phyloP scores from a whole-genome alignment of 2,797 vertebrate genomes.

The Epinephelus malabaricus region DNA sequence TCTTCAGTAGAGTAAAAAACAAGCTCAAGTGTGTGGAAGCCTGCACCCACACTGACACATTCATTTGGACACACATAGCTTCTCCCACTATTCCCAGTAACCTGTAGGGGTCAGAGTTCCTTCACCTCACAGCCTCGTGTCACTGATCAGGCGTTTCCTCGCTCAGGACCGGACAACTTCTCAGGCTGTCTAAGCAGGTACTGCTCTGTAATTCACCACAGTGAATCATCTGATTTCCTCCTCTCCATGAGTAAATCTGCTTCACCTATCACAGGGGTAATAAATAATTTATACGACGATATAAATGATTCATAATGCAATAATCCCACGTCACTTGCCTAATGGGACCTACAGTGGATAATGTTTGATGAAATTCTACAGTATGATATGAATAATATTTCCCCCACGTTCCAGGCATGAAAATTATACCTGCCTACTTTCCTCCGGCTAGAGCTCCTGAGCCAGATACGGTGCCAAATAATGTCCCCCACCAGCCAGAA shows the following conservation, averaged over 20 bases:
- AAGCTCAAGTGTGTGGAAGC: slow-evolving; percentile 12
- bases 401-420: slow-evolving; percentile 25
- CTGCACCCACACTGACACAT: slow-evolving; percentile 16
- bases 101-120: slow-evolving; percentile 80
- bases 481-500: slow-evolving; percentile 37
- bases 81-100: slow-evolving; percentile 53
- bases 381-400: slow-evolving; percentile 52
- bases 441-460: slow-evolving; percentile 30
- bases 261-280: slow-evolving; percentile 57
- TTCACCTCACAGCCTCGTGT: slow-evolving; percentile 54
- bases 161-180: slow-evolving; percentile 17
- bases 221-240: slow-evolving; percentile 51
- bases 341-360: slow-evolving; percentile 58
- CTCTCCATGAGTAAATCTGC: slow-evolving; percentile 38
- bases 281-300: slow-evolving; percentile 68
- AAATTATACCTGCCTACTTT: slow-evolving; percentile 44
- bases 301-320: slow-evolving; percentile 76
- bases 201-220: slow-evolving; percentile 24
- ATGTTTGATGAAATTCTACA: slow-evolving; percentile 44
- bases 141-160: slow-evolving; percentile 32
- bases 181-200: slow-evolving; percentile 29
- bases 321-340: slow-evolving; percentile 66
- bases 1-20: slow-evolving; percentile 41
- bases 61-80: slow-evolving; percentile 10
- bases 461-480: slow-evolving; percentile 41